Base-by-base conservation (phyloP, 2,888 invertebrate species). In the Lycophotia porphyrea region DNA sequence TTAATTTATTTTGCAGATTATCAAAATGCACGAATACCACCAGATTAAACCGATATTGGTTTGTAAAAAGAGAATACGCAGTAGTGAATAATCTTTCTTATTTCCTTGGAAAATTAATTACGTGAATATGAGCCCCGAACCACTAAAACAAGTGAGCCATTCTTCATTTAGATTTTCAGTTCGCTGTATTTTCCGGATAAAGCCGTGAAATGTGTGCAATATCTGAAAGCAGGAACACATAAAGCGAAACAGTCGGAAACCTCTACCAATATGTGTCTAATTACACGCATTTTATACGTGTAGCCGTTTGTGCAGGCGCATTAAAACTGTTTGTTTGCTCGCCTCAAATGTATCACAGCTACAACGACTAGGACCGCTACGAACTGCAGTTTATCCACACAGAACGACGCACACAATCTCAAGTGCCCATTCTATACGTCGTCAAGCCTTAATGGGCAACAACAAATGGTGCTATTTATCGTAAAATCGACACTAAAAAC, bases 401-500 rank as follows among this genome's bases (percentile, higher is more conserved):
- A 91, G 88, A 88, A 82, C 89, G 89, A 88, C 87, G 90, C 88
- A 89, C 90, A 91, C 92, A 93, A 92, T 92, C 94, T 93, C 91
- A 92, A 94, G 93, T 91, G 90, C 89, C 94, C 93, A 93, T 94
- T 94, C 92, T 89, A 90, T 91, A 90, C 90, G 94, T 93, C 92
- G 93, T 92, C 92, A 92, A 91, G 89, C 91, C 90, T 90, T 95
- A 94, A 95, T 93, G 93, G 93, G 87, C 78, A 87, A 89, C 90
- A 92, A 93, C 93, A 93, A 95, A 95, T 93, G 92, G 92, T 90
- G 88, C 92, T 94, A 94, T 95, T 95, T 95, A 95, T 95, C 93
- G 95, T 93, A 93, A 94, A 94, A 95, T 94, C 93, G 93, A 93
- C 93, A 94, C 93, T 94, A 91, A 95, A 95, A 94, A 93, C 92